Conservation (phyloP, 2,797 vertebrate genomes). For the Luscinia megarhynchos region DNA sequence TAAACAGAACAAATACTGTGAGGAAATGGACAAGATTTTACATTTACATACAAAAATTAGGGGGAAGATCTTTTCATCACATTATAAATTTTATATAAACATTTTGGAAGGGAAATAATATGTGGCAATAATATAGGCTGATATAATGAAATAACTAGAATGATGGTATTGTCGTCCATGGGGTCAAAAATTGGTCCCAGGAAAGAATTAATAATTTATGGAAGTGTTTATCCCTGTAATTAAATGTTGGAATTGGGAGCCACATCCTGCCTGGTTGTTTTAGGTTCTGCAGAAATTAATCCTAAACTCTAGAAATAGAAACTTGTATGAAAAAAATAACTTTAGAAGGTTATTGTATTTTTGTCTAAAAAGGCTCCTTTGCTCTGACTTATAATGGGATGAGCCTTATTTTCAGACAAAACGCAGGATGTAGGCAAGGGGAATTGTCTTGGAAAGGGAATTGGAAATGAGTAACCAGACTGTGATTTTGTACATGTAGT, state of each 20-base stretch:
- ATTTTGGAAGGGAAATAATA: constrained; percentile 37
- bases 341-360: not conserved
- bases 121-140: not conserved
- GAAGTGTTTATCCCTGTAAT: constrained; percentile 46
- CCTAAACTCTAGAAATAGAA: constrained; percentile 1
- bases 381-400: not conserved
- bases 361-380: not conserved
- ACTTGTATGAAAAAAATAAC: not conserved
- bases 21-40: constrained; percentile 49
- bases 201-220: constrained; percentile 50
- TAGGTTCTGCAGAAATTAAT: not conserved
- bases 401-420: not conserved
- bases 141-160: constrained; percentile 27
- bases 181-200: constrained; percentile 15
- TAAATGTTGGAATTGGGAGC: not conserved
- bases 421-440: not conserved
- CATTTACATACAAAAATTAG: constrained; percentile 61
- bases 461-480: not conserved
- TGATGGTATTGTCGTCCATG: not conserved
- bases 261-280: not conserved
- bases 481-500: not conserved
- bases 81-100: constrained; percentile 64
- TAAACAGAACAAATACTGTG: constrained; percentile 67
- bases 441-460: not conserved
- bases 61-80: constrained; percentile 38